phyloP scores from a whole-genome alignment of 2,888 invertebrate species.

The Unio delphinus region DNA sequence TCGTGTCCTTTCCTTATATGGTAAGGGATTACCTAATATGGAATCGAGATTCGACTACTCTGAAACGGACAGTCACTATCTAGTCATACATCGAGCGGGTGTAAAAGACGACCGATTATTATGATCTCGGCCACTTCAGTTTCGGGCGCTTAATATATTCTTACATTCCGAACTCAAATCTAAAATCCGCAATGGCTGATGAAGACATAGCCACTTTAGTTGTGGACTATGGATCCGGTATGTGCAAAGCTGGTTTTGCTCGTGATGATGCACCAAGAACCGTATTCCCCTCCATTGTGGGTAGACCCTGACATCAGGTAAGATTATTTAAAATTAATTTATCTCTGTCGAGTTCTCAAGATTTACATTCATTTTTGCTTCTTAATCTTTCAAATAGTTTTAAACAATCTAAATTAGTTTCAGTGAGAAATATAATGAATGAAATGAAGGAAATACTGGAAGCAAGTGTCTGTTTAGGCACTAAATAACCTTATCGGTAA shows the following conservation, averaged over 20 bases:
- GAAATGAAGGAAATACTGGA: too few species aligned
- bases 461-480: too few species aligned
- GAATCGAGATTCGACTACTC: not conserved
- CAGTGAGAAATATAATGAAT: too few species aligned
- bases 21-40: not conserved
- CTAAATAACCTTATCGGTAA: too few species aligned
- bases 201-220: constrained; percentile 41
- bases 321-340: too few species aligned
- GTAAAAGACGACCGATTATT: not conserved
- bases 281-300: constrained; percentile 85
- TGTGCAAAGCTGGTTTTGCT: constrained; percentile 83
- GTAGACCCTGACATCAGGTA: constrained; percentile 77
- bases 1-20: not conserved
- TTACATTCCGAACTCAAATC: too few species aligned
- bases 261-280: constrained; percentile 84
- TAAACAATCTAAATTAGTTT: too few species aligned
- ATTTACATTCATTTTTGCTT: too few species aligned
- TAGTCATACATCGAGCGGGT: not conserved
- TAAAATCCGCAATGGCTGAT: constrained; percentile 14
- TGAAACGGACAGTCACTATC: not conserved
- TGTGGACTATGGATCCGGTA: constrained; percentile 76
- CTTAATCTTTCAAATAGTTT: too few species aligned
- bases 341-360: too few species aligned
- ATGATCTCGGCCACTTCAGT: too few species aligned
- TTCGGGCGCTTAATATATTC: too few species aligned